These are phyloP conservation scores for Periparus ater DNA, from an alignment of 2,797 vertebrate species.

Conservation along the genomic window DNA sequence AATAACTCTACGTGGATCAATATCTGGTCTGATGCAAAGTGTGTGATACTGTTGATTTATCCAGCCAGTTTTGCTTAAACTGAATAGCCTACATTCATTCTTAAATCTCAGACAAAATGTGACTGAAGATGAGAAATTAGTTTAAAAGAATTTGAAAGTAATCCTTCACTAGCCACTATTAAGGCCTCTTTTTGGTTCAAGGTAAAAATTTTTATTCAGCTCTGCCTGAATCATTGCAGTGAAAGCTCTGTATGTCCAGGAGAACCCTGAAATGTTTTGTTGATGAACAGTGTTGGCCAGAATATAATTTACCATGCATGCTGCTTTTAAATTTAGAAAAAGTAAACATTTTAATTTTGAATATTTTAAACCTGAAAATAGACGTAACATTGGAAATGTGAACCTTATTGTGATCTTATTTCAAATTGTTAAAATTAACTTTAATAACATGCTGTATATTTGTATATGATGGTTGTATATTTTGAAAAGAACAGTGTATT, in stretches of 20 bases:
- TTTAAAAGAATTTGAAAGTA: not conserved
- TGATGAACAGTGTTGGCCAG: not conserved
- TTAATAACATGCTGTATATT: not conserved
- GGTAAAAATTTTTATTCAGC: not conserved
- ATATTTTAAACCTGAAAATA: not conserved
- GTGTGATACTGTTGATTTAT: constrained; percentile 19
- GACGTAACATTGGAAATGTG: not conserved
- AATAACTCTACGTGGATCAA: constrained; percentile 2
- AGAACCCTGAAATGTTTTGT: not conserved
- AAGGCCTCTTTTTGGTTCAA: not conserved
- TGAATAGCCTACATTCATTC: not conserved
- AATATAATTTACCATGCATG: not conserved
- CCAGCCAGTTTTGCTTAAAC: not conserved
- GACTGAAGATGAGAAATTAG: not conserved
- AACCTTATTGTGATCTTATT: not conserved
- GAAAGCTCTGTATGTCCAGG: not conserved
- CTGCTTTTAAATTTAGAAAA: not conserved
- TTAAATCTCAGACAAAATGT: not conserved
- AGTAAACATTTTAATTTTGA: not conserved
- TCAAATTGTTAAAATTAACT: not conserved
- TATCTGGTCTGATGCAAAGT: constrained; percentile 28
- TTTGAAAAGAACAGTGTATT: constrained; percentile 7
- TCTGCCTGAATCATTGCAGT: not conserved
- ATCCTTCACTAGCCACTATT: not conserved
- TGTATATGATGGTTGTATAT: not conserved